These are phyloP conservation scores for Papilio elwesi DNA, from an alignment of 2,888 invertebrate genomes.

Conservation along the genomic window DNA sequence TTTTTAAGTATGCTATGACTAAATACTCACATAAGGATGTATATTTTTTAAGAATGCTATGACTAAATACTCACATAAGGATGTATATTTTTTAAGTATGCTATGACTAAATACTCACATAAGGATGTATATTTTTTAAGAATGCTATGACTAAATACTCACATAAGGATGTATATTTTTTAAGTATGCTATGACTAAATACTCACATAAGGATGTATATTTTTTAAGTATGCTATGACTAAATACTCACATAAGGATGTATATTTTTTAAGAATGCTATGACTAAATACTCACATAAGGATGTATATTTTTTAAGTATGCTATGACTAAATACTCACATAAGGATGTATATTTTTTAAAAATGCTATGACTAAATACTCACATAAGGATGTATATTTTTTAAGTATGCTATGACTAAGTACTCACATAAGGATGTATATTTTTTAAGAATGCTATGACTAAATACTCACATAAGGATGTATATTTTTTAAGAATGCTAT, in stretches of 20 bases:
- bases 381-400: constrained; percentile 55
- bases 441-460: too few relatives aligned
- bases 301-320: constrained; percentile 63
- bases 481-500: too few relatives aligned
- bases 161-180: constrained; percentile 55
- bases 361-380: constrained; percentile 3
- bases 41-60: too few relatives aligned
- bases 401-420: too few relatives aligned
- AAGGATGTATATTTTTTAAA: constrained; percentile 58
- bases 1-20: constrained; percentile 58
- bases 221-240: too few relatives aligned
- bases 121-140: constrained; percentile 58
- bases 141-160: constrained; percentile 3
- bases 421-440: constrained; percentile 50
- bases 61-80: constrained; percentile 20
- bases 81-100: constrained; percentile 63
- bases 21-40: constrained; percentile 31
- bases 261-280: too few relatives aligned
- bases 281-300: constrained; percentile 20
- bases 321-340: constrained; percentile 16
- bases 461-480: constrained; percentile 31
- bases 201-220: constrained; percentile 50
- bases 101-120: constrained; percentile 16
- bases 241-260: constrained; percentile 31
- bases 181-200: too few relatives aligned